Evolutionary conservation across 1,140 invertebrate genomes (phyloP), one percentile per base, ranked within the genome.

Genomic region (Drosophila lacertosa): DNA sequence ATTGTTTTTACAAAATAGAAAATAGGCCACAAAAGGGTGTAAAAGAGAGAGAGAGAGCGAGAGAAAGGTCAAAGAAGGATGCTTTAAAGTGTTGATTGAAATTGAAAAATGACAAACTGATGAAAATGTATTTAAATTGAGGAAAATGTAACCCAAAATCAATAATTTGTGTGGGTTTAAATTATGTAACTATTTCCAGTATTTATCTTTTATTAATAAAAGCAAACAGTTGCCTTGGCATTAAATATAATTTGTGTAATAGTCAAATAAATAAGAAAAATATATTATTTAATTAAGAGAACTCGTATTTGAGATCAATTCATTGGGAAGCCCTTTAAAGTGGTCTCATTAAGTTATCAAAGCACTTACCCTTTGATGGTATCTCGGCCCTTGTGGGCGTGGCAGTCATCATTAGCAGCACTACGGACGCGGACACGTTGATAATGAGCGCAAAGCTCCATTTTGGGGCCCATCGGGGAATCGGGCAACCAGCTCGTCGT

Each of bases 301-400:
- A 65, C 42, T 55, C 32, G 20, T 26, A 48, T n/a, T n/a, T n/a
- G n/a, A n/a, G 69, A 82, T 72, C 60, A 73, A 73, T 74, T 58
- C 58, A 55, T 47, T 51, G 51, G 57, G 77, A 77, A 80, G 77
- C 64, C 72, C 59, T 60, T 70, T 64, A 54, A 72, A 55, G 65
- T 44, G 9, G 67, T 57, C 73, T 81, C 68, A 88, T 84, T 88
- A 77, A 88, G 88, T 88, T 86, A 88, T 77, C 77, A 86, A 88
- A 88, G 74, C 59, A 88, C 82, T 86, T 86, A 86, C 82, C 82
- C 74, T 86, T 86, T 86, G 82, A 74, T 54, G 82, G 82, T 64
- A 86, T 86, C 65, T 86, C 82, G 69, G 82, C 82, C 15, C 74
- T 47, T 6, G 77, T 65, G 74, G 83, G 77, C 40, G 81, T 65